Evolutionary conservation across 2,797 vertebrate genomes (phyloP), one percentile per base, ranked within the genome.

Genomic region (Aplochiton taeniatus): DNA sequence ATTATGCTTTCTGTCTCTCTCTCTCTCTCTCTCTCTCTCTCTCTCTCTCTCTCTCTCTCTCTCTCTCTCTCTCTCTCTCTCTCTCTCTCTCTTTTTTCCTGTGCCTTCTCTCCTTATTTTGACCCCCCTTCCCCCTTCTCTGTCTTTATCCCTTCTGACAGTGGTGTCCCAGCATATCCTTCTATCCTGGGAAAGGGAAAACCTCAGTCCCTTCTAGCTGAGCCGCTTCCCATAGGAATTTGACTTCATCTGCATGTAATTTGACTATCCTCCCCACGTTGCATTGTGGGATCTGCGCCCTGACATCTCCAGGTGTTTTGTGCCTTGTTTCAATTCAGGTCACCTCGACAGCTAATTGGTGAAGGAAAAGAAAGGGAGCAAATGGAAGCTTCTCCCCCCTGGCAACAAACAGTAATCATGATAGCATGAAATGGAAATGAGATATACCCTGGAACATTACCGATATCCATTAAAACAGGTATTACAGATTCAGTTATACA

Each of bases 161-260:
- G 4, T 11, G 52, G 5, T 11, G 9, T 11, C 52, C 9, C 52
- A 17, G 31, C 31, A 17, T 19, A 17, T 18, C 50, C 16, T 12
- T 18, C 6, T 16, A 18, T 52, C 11, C 42, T 46, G 44, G n/a
- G 31, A 16, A 65, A 46, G 47, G 19, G 31, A 13, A 14, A 44
- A 51, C 11, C 50, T 12, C 16, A 11, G 56, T 50, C n/a, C 19
- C 19, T 64, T 64, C 18, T 69, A 62, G 61, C 62, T 46, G 63
- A 69, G 43, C 61, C 45, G 16, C 16, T 4, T 9, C 51, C 41
- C 52, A n/a, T 31, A 4, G 8, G 67, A 31, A 70, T 74, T 63
- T 75, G 55, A 62, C 68, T 68, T 61, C 11, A 68, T 76, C 61
- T 72, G 71, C 65, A 75, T 69, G 31, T 68, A 68, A 68, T 84